A percentile compares a stretch with the other conserved stretches of the same genome.
Conservation (phyloP, 2,888 invertebrate genomes). For the Chaitophorus viminalis region DNA sequence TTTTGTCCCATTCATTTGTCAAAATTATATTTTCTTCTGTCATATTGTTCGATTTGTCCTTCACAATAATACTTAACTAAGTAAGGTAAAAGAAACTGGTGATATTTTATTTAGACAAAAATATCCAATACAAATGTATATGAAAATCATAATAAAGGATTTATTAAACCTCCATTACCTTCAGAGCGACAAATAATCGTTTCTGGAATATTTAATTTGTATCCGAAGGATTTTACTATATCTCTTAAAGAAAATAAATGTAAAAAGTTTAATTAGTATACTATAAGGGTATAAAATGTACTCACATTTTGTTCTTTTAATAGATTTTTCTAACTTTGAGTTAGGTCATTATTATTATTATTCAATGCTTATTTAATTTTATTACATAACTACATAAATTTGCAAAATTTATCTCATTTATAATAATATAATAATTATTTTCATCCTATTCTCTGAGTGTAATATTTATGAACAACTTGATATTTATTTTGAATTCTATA, state of each 20-base stretch:
- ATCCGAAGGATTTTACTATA: constrained; percentile 29
- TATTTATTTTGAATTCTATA: not conserved
- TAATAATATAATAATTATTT: too few relatives aligned
- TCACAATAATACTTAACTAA: constrained; percentile 19
- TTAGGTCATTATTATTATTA: not conserved
- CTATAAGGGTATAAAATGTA: not conserved
- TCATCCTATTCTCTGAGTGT: not conserved
- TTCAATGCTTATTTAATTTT: not conserved
- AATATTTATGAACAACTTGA: not conserved
- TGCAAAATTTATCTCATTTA: too few relatives aligned
- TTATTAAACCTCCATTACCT: constrained; percentile 50
- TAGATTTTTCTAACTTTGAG: not conserved
- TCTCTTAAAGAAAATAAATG: not conserved
- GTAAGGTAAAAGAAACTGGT: constrained; percentile 25
- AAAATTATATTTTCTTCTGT: constrained; percentile 54
- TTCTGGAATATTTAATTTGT: constrained; percentile 11
- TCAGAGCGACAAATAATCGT: constrained; percentile 21
- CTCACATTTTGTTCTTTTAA: not conserved
- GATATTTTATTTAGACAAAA: constrained; percentile 35
- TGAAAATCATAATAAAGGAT: constrained; percentile 41
- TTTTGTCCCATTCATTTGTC: constrained; percentile 56
- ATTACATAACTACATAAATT: not conserved
- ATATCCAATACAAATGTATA: constrained; percentile 26
- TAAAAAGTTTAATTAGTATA: not conserved
- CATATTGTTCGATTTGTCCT: constrained; percentile 49